Evolutionary conservation across 2,797 vertebrate species (phyloP).

Genomic region (Pelodytes ibericus): DNA sequence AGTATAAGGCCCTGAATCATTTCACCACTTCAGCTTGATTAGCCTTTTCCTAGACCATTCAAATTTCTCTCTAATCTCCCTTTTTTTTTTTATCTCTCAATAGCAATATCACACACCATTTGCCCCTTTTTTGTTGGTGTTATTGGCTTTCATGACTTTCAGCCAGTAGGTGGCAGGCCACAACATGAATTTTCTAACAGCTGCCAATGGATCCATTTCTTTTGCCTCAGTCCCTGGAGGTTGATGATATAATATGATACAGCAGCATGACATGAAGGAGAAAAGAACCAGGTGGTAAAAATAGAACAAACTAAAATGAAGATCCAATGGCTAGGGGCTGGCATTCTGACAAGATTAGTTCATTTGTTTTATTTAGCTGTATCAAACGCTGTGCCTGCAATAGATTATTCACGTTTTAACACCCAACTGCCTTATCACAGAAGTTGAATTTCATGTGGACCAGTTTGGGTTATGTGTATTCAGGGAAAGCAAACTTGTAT

Average conservation of each 20-base stretch:
- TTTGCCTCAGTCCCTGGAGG: not conserved
- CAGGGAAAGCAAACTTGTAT: too few relatives aligned
- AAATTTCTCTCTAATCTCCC: too few relatives aligned
- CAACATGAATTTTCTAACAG: not conserved
- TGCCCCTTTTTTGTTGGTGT: too few relatives aligned
- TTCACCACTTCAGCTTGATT: too few relatives aligned
- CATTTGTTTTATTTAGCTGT: not conserved
- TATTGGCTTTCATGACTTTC: too few relatives aligned
- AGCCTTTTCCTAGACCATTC: too few relatives aligned
- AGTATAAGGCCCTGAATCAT: too few relatives aligned
- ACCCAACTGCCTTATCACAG: too few relatives aligned
- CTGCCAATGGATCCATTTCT: not conserved
- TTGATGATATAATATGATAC: not conserved
- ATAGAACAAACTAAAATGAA: slow-evolving; percentile 3
- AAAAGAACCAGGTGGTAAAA: not conserved
- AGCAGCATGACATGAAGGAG: not conserved
- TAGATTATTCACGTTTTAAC: not conserved
- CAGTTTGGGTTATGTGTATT: too few relatives aligned
- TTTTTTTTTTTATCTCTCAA: too few relatives aligned
- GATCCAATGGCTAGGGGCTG: not conserved
- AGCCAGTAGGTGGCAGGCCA: not conserved
- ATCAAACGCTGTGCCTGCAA: slow-evolving; percentile 28
- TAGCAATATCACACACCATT: too few relatives aligned
- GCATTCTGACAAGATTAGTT: not conserved
- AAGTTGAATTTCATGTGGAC: too few relatives aligned